Percentiles rank a stretch among this genome's conserved stretches.
Conservation (phyloP, 2,888 invertebrate species). For the Ichneumoninae sp. region DNA sequence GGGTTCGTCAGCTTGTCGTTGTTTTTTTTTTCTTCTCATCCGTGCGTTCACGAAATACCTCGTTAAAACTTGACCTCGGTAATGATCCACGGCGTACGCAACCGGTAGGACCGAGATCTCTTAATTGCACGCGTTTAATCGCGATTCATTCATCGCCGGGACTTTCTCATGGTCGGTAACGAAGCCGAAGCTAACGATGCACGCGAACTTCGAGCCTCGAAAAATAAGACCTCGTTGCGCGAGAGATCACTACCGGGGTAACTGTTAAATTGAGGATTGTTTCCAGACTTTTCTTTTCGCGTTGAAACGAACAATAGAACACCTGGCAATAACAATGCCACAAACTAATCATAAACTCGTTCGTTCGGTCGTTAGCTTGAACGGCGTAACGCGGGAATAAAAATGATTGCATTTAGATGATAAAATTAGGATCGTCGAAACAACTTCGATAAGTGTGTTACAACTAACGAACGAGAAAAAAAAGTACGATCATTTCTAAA, state of each 20-base stretch:
- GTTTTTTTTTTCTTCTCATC: not conserved
- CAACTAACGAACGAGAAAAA: not conserved
- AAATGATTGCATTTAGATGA: not conserved
- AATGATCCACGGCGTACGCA: not conserved
- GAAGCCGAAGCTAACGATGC: slow-evolving; percentile 12
- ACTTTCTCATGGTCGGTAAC: slow-evolving; percentile 41
- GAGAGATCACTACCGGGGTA: slow-evolving; percentile 8
- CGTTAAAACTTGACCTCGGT: not conserved
- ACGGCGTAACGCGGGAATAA: not conserved
- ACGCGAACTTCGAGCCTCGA: slow-evolving; percentile 37
- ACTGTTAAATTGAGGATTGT: slow-evolving; percentile 3
- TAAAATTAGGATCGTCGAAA: not conserved
- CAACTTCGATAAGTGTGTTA: not conserved
- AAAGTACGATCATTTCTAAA: not conserved
- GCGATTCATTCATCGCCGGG: slow-evolving; percentile 37
- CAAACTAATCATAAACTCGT: not conserved
- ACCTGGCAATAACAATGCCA: not conserved
- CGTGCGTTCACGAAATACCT: not conserved
- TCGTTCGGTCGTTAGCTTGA: slow-evolving; percentile 4
- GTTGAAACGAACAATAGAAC: not conserved
- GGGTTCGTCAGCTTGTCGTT: slow-evolving; percentile 40
- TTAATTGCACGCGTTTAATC: slow-evolving; percentile 49
- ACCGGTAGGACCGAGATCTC: not conserved
- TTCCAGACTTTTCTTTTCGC: not conserved
- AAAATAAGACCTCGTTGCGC: slow-evolving; percentile 19